Base-by-base conservation (phyloP, 2,113 vertebrate genomes). In the Illadopsis cleaveri region DNA sequence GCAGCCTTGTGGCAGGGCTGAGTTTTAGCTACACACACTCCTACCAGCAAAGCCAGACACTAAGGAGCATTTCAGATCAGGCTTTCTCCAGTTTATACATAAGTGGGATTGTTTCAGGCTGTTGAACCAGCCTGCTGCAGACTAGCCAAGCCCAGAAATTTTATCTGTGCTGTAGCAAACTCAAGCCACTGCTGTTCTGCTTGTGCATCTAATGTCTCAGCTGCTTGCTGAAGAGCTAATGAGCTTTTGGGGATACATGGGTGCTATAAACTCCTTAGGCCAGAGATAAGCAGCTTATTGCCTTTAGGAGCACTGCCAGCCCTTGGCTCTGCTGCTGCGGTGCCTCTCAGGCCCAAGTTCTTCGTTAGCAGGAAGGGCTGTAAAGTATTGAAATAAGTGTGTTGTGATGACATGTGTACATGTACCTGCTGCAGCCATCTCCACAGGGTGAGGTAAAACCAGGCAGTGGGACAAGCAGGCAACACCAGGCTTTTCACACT, bases 161-260 rank as follows among this genome's bases (percentile, higher is more conserved):
- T 95, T 87, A 84, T 90, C 88, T 69, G 54, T 53, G 53, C 61
- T 82, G 19, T 62, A 89, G 82, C 72, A 80, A 87, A 64, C 61
- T 83, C 83, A 33, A 84, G 83, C 56, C 80, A 35, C 45, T 44
- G 89, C 79, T 90, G 45, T 80, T 94, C 62, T 85, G 71, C 75
- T 69, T 65, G 82, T 89, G 79, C 65, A 70, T 82, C 81, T 86
- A 37, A 35, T 64, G 86, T 85, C 76, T 91, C 90, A 86, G 92
- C 92, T 93, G 82, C 92, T 89, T 90, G 68, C 61, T 33, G 72
- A 86, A 81, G 61, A 95, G 69, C 51, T 97, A 96, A 97, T 94
- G 94, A 96, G 96, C 87, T 96, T 95, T 94, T 94, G 72, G 72
- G 89, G 96, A 95, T 95, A 81, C 75, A 91, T 78, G 78, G 94